phyloP scores from a whole-genome alignment of 2,113 vertebrate genomes.

The Bubo blakistoni region DNA sequence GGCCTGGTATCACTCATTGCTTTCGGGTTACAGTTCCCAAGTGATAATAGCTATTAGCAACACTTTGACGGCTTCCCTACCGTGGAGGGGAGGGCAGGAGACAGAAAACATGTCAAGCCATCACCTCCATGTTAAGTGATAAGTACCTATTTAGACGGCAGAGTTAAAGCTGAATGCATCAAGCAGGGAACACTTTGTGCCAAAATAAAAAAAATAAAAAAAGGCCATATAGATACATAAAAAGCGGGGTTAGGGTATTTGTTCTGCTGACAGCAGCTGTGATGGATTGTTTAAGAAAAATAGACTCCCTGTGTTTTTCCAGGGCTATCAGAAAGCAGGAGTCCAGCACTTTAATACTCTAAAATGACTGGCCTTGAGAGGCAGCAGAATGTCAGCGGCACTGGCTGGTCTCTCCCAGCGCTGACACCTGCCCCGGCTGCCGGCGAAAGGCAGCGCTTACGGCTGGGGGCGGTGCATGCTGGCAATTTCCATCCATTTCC shows the following conservation, averaged over 20 bases:
- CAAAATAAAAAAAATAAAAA: background rate
- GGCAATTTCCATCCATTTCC: constrained; percentile 45
- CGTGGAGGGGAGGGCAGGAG: constrained; percentile 64
- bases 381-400: constrained; percentile 52
- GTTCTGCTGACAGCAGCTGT: constrained; percentile 73
- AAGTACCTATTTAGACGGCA: constrained; percentile 74
- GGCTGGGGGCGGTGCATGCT: background rate
- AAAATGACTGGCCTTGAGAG: constrained; percentile 68
- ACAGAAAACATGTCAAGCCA: constrained; percentile 73
- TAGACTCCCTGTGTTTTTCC: constrained; percentile 66
- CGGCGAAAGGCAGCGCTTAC: background rate
- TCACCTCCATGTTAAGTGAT: constrained; percentile 76
- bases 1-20: constrained; percentile 64
- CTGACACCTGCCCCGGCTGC: constrained; percentile 38
- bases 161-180: constrained; percentile 72
- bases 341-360: constrained; percentile 68
- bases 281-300: constrained; percentile 76
- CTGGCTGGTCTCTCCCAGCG: background rate
- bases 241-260: constrained; percentile 66
- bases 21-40: constrained; percentile 70
- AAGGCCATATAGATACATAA: constrained; percentile 58
- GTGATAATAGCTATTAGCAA: constrained; percentile 78
- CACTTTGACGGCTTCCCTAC: constrained; percentile 70
- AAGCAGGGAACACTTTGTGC: constrained; percentile 64
- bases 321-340: constrained; percentile 67